Percentiles rank a stretch among this genome's conserved stretches.
Conservation (phyloP, 2,113 vertebrate species). For the Proterorhinus semilunaris region DNA sequence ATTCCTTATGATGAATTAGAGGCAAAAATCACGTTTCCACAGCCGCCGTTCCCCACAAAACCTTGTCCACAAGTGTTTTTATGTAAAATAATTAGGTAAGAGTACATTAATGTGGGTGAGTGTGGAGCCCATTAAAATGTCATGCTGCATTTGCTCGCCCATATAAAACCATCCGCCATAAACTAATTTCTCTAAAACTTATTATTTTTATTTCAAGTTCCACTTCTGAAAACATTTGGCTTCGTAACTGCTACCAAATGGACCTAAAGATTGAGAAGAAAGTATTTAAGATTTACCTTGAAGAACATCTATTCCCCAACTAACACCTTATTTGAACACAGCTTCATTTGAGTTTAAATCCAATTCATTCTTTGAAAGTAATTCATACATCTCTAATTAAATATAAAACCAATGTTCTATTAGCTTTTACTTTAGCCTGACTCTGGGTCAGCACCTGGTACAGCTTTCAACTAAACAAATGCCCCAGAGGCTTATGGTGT, state of each 20-base stretch:
- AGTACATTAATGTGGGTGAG: constrained; percentile 13
- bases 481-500: background rate
- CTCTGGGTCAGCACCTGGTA: background rate
- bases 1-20: constrained; percentile 25
- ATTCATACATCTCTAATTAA: too few species aligned
- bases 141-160: constrained; percentile 13
- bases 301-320: background rate
- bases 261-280: background rate
- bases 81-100: constrained; percentile 6
- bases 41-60: background rate
- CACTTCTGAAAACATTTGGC: background rate
- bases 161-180: constrained; percentile 11
- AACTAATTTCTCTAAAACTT: constrained; percentile 18
- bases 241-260: constrained; percentile 10
- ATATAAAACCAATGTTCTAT: too few species aligned
- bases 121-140: constrained; percentile 24
- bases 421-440: background rate
- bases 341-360: background rate
- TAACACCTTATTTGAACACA: constrained; percentile 15
- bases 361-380: too few species aligned
- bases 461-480: background rate
- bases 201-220: constrained; percentile 11
- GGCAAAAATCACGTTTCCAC: constrained; percentile 20
- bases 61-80: constrained; percentile 4
- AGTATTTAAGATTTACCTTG: background rate